Evolutionary conservation across 2,888 invertebrate species (phyloP).

Genomic region (Galerucella pusilla): DNA sequence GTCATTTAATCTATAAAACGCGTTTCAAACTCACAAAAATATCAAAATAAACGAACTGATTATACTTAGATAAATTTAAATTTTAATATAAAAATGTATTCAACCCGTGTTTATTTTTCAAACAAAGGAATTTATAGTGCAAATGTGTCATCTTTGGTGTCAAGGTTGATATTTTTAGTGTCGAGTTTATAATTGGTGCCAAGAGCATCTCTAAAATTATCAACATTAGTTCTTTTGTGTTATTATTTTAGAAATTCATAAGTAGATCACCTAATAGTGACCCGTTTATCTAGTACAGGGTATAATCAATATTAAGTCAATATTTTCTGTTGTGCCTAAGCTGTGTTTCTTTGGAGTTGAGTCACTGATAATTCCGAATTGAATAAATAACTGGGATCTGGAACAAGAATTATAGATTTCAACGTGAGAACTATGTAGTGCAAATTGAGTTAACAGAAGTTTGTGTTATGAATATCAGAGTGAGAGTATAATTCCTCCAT

Average conservation of each 20-base stretch:
- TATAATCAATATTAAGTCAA: background rate
- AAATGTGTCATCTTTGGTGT: conserved; percentile 28
- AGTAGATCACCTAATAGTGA: background rate
- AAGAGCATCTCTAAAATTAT: conserved; percentile 29
- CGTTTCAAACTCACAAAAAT: background rate
- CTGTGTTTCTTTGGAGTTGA: too few species aligned
- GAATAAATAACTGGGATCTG: too few species aligned
- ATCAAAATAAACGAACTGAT: background rate
- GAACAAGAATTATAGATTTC: too few species aligned
- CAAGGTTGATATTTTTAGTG: conserved; percentile 44
- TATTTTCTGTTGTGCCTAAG: too few species aligned
- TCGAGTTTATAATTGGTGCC: conserved; percentile 40
- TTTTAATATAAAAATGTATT: background rate
- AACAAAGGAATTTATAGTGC: conserved; percentile 13
- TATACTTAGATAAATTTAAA: background rate
- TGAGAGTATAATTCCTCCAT: too few species aligned
- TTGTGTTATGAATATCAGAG: too few species aligned
- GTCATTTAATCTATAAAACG: background rate
- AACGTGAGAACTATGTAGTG: too few species aligned
- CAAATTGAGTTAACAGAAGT: too few species aligned
- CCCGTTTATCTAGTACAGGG: background rate
- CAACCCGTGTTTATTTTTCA: background rate
- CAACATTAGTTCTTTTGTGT: background rate
- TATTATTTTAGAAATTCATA: background rate
- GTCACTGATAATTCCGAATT: too few species aligned